These are phyloP conservation scores for Dysmachus trigonus DNA, from an alignment of 2,888 invertebrate genomes.

Conservation along the genomic window DNA sequence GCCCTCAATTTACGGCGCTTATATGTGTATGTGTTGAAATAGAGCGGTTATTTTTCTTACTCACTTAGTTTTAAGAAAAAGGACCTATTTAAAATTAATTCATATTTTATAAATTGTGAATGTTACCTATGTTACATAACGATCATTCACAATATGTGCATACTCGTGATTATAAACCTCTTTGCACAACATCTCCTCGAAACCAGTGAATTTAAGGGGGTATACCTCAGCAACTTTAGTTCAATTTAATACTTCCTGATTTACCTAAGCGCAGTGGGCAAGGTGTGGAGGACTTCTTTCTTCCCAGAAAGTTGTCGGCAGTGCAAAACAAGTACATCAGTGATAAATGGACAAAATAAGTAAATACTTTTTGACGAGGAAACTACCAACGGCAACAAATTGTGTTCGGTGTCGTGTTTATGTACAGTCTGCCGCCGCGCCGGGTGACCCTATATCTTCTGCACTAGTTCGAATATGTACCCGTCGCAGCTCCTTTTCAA, in stretches of 20 bases:
- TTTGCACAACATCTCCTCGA: background rate
- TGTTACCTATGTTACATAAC: background rate
- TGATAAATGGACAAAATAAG: conserved; percentile 28
- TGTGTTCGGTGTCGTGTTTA: conserved; percentile 14
- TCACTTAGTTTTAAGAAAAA: background rate
- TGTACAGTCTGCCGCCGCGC: background rate
- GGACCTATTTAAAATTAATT: background rate
- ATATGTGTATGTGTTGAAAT: background rate
- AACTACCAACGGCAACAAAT: conserved; percentile 32
- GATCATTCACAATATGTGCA: background rate
- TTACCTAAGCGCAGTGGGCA: background rate
- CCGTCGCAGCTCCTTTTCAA: background rate
- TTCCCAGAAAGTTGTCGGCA: background rate
- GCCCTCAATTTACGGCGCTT: background rate
- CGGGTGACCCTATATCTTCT: background rate
- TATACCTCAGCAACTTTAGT: background rate
- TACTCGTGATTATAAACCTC: background rate
- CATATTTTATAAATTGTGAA: background rate
- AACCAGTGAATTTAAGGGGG: background rate
- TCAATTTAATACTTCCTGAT: background rate
- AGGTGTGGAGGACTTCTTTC: background rate
- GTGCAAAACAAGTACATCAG: conserved; percentile 12
- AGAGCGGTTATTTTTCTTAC: background rate
- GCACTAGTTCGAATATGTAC: conserved; percentile 29
- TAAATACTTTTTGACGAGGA: conserved; percentile 28